These are phyloP conservation scores for Lindbergichthys nudifrons DNA, from an alignment of 2,797 vertebrate species.

Conservation along the genomic window DNA sequence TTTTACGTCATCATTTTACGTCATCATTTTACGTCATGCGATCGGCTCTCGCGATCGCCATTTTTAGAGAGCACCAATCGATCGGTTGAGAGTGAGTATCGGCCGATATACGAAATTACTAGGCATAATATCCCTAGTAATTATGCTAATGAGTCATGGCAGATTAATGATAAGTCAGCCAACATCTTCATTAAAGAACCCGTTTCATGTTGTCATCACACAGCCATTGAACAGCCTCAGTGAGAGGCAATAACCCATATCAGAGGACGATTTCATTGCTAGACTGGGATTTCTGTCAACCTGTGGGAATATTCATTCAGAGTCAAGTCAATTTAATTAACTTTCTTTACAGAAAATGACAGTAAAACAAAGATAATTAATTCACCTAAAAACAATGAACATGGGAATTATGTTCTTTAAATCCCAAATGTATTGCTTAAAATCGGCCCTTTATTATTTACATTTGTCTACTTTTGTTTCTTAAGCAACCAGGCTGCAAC, in stretches of 20 bases:
- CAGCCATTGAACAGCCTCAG: neutral
- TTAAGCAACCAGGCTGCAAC: neutral
- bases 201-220: slow-evolving; percentile 13
- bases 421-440: neutral
- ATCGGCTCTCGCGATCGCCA: no score
- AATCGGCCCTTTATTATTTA: neutral
- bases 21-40: no score
- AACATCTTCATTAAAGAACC: slow-evolving; percentile 26
- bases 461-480: neutral
- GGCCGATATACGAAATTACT: no score
- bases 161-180: slow-evolving; percentile 29
- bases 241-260: slow-evolving; percentile 18
- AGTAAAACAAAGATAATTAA: slow-evolving; percentile 3
- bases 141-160: slow-evolving; percentile 9
- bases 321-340: slow-evolving; percentile 36
- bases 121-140: no score
- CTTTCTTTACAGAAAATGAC: neutral
- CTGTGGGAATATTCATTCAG: no score
- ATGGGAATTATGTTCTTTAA: neutral
- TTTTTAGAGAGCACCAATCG: no score
- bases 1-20: no score
- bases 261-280: no score
- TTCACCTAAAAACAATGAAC: neutral
- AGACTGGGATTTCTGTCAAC: no score
- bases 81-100: no score